phyloP scores from a whole-genome alignment of 1,140 invertebrate genomes.

The Cylas formicarius region DNA sequence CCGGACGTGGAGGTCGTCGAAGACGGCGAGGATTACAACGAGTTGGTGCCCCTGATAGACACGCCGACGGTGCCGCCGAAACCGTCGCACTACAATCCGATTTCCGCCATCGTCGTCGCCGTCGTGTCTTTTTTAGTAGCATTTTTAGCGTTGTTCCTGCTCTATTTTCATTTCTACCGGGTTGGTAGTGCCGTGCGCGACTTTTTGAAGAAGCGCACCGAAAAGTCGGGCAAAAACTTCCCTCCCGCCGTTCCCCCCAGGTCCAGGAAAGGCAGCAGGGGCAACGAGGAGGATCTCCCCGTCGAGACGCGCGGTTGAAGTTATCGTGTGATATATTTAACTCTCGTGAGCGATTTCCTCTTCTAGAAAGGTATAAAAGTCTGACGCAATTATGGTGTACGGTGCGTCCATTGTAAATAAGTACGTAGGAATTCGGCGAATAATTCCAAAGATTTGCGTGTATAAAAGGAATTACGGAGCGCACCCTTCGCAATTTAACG shows the following conservation, averaged over 20 bases:
- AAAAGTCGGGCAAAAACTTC: slow-evolving; percentile 16
- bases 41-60: slow-evolving; percentile 10
- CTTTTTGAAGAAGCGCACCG: slow-evolving; percentile 31
- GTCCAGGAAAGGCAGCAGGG: slow-evolving; percentile 17
- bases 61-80: slow-evolving; percentile 12
- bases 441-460: too few species aligned
- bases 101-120: slow-evolving; percentile 33
- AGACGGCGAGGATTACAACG: slow-evolving; percentile 17
- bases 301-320: too few species aligned
- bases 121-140: slow-evolving; percentile 40
- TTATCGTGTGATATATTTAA: too few species aligned
- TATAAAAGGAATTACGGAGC: too few species aligned
- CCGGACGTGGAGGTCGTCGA: slow-evolving; percentile 12
- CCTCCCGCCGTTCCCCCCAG: slow-evolving; percentile 28
- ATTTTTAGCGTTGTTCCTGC: slow-evolving; percentile 38
- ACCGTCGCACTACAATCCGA: slow-evolving; percentile 32
- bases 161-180: slow-evolving; percentile 41
- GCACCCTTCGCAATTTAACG: too few species aligned
- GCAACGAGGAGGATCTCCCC: too few species aligned
- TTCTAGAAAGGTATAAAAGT: too few species aligned
- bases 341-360: too few species aligned
- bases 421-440: too few species aligned
- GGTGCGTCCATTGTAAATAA: too few species aligned
- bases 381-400: too few species aligned
- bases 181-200: slow-evolving; percentile 36